Evolutionary conservation across 1,140 invertebrate species (phyloP), one percentile per base, ranked within the genome.

Genomic region (Stratiolaelaps scimitus): DNA sequence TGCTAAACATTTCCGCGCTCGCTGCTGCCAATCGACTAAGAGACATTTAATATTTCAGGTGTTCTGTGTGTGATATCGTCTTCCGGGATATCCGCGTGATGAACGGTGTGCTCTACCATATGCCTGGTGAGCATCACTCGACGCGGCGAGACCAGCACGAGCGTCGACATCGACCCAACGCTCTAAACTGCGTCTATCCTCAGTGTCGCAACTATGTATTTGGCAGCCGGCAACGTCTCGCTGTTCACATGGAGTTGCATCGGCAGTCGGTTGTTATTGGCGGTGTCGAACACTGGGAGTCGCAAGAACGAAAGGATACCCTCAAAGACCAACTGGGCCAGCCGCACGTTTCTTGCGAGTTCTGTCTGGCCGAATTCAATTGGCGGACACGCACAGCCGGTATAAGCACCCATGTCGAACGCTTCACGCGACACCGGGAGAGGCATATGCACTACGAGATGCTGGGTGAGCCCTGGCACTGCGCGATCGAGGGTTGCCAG

Each of bases 271-370:
- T 60, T 15, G 34, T 60, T 15, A 4, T 26, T 15, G 53, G 26
- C 17, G 53, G 53, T 15, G 53, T 60, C 53, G 53, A 60, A 26
- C 53, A 34, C 1, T 60, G 53, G 53, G 53, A 60, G 10, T 29
- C 26, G 6, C 53, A 19, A 34, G 34, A 48, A 15, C 19, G 19
- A 6, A 28, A 34, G 5, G 15, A 26, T 29, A 17, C 20, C 15
- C 23, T 26, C 15, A 34, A 29, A 60, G 15, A 26, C 23, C 34
- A 15, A 34, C 20, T 26, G 47, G 26, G 20, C 23, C 26, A 60
- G 23, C 53, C 53, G 10, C 17, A 60, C 10, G 6, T 60, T 26
- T 29, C 53, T 26, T 60, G 53, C 34, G 53, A 60, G 20, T 29
- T 60, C 34, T 60, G 53, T 26, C 53, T 20, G 26, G 34, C 34